Percentiles rank a stretch among this genome's conserved stretches.
Conservation (phyloP, 2,113 vertebrate species). For the Crotophaga sulcirostris region DNA sequence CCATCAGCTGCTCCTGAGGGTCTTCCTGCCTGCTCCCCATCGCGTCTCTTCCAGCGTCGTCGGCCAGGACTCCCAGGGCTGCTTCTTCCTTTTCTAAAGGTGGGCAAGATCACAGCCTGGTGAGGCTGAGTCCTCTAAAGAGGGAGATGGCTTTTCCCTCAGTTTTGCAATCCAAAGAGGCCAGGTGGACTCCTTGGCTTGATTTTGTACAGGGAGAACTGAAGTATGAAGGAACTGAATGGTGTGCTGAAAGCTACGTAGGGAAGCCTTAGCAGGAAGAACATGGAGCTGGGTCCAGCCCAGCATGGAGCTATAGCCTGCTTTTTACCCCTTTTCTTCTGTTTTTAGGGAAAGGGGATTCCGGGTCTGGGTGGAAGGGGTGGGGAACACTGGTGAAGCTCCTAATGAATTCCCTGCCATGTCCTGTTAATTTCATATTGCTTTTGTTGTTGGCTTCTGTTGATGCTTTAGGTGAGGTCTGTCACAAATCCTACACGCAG, state of each 20-base stretch:
- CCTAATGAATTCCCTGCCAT: rapidly evolving
- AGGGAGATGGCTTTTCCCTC: not conserved
- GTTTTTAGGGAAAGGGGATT: rapidly evolving
- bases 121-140: not conserved
- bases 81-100: not conserved
- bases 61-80: not conserved
- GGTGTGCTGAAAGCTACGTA: rapidly evolving
- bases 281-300: rapidly evolving
- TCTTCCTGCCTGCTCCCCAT: not conserved
- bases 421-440: conserved; percentile 67
- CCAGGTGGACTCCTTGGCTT: rapidly evolving
- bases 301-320: rapidly evolving
- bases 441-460: conserved; percentile 67
- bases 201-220: too few species aligned
- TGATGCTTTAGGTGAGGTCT: conserved; percentile 94
- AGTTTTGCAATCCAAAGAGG: rapidly evolving
- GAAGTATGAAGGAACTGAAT: too few species aligned
- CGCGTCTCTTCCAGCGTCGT: not conserved
- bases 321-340: not conserved
- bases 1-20: not conserved
- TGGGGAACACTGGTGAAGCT: rapidly evolving
- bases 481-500: conserved; percentile 99
- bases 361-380: rapidly evolving
- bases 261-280: not conserved
- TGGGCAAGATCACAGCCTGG: rapidly evolving